Base-by-base conservation (phyloP, 1,140 invertebrate genomes). In the Ceratina calcarata region DNA sequence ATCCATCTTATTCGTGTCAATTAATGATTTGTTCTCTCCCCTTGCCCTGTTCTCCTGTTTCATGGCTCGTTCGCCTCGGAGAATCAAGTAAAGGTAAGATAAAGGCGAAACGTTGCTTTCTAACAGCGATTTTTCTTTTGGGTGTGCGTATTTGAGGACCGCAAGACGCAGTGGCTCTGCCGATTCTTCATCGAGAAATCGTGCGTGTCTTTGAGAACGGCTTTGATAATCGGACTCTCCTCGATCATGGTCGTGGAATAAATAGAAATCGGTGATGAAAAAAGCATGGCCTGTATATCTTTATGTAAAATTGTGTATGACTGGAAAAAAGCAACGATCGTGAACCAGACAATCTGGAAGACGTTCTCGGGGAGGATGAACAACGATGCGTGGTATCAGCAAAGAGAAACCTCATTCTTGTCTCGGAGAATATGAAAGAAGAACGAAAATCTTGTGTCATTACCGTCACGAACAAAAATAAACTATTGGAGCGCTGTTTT, bases 281-380 rank as follows among this genome's bases (percentile, higher is more conserved):
- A 45, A 45, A 45, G 37, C 37, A 45, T 45, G 37, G 37, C 37
- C 37, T 45, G 10, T 45, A 45, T 45, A 0, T 45, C 37, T 45
- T 45, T 45, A 45, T 45, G 37, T 45, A 45, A 45, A 18, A 20
- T 20, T 20, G n/a, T 37, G 32, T 32, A 20, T 55, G 20, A n/a
- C 20, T n/a, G 2, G 45, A 27, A 15, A 4, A 16, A 8, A 72
- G n/a, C 49, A 32, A 61, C 0, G 22, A 16, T 37, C 32, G 51
- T 70, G 51, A 55, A n/a, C 53, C 64, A 67, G 77, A 81, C 58
- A 78, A 86, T 82, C 83, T 86, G 86, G 83, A 89, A 88, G 86
- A 89, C 86, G 86, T 81, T n/a, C 22, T 85, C 65, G 51, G 65
- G 12, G 68, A 22, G 32, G 73, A 53, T 37, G 73, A 81, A 81